Base-by-base conservation (phyloP, 1,140 invertebrate species). In the Drosophila ohnishii region DNA sequence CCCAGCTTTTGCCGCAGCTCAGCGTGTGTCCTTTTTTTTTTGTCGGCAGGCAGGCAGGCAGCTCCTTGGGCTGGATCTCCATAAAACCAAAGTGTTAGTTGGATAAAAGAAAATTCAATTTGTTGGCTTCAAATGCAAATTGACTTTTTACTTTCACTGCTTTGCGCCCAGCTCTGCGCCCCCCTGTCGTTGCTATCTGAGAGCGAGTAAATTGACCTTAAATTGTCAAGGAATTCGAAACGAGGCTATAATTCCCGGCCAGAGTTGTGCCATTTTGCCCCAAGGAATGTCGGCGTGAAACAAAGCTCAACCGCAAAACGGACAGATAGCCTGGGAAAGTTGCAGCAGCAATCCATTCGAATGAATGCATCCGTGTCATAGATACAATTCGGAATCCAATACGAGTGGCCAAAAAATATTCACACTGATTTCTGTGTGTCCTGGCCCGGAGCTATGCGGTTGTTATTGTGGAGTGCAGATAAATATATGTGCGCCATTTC, bases 41-140 rank as follows among this genome's bases (percentile, higher is more conserved):
- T 22, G 16, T 25, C 7, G 53, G 22, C 44, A 47, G 44, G 3
- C 22, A 32, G 32, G 8, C 32, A 28, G 45, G 37, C 59, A 48
- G 28, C 44, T 57, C 67, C 58, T 69, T 53, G 42, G 44, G 66
- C 22, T 59, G 66, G 65, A 69, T 70, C 51, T 63, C 51, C 65
- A 78, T 78, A 78, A 78, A 78, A 78, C 75, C 75, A 78, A 78
- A 78, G 75, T 78, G 75, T 77, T 77, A 77, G 75, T 77, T 72
- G 75, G 59, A 78, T 78, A 72, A 78, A 78, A 78, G 75, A 78
- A 78, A 78, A 78, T 78, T 78, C 76, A 78, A 78, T 78, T 78
- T 78, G 76, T 78, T 72, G 66, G 67, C 76, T 65, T 63, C 63
- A 81, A 67, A 73, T 81, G 79, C 60, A 77, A 74, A 81, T 81